Percentiles rank a stretch among this genome's conserved stretches.
These are phyloP conservation scores for Amphipyra tragopoginis DNA, from an alignment of 2,888 invertebrate species.

Conservation along the genomic window DNA sequence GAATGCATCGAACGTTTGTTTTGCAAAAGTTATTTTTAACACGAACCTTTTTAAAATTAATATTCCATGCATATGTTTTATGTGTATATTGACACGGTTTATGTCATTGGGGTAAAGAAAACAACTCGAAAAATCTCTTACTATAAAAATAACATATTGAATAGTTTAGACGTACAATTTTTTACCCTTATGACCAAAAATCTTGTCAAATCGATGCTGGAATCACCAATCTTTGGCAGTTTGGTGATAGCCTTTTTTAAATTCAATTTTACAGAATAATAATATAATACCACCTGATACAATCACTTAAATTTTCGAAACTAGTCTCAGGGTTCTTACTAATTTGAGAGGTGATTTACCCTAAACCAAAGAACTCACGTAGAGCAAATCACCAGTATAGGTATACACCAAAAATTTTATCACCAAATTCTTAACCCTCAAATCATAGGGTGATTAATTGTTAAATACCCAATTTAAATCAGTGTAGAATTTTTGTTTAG, in stretches of 20 bases:
- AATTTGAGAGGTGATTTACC: no score
- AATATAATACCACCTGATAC: no score
- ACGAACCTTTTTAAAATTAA: conserved; percentile 45
- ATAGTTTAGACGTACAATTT: background rate
- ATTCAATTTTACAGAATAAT: no score
- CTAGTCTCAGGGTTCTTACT: no score
- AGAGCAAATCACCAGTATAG: no score
- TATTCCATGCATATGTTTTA: conserved; percentile 47
- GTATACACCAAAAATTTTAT: background rate
- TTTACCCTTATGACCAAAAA: background rate
- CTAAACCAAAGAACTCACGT: no score
- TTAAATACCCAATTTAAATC: conserved; percentile 12
- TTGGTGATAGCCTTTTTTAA: no score
- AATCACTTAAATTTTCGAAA: no score
- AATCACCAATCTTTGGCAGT: no score
- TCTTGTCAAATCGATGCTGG: background rate
- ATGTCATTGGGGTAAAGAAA: conserved; percentile 17
- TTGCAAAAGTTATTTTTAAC: conserved; percentile 55
- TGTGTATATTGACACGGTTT: conserved; percentile 46
- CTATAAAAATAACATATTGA: no score
- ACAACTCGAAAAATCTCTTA: conserved; percentile 2
- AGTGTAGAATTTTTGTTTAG: conserved; percentile 20
- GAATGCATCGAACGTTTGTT: conserved; percentile 39
- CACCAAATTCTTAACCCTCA: background rate
- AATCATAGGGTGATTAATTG: background rate